Percentiles rank a stretch among this genome's conserved stretches.
phyloP scores from a whole-genome alignment of 2,888 invertebrate genomes.

The Agrilus mali region DNA sequence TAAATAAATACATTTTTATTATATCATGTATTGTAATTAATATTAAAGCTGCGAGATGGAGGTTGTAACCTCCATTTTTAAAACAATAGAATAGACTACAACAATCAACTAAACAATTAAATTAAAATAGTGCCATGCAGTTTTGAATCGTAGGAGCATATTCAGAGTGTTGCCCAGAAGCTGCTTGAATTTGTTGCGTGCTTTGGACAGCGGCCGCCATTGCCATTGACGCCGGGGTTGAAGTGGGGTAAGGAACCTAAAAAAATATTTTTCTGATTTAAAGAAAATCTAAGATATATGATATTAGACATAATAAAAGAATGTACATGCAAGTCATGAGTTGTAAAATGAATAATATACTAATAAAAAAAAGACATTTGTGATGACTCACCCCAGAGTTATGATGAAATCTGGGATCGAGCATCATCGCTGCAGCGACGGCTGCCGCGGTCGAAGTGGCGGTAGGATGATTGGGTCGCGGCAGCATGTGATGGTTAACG shows the following conservation, averaged over 20 bases:
- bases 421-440: slow-evolving; percentile 37
- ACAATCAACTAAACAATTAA: background rate
- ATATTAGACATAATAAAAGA: too few species aligned
- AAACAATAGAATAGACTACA: too few species aligned
- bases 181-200: slow-evolving; percentile 32
- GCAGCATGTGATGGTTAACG: slow-evolving; percentile 31
- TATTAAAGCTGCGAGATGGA: background rate
- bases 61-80: background rate
- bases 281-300: background rate
- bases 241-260: slow-evolving; percentile 32
- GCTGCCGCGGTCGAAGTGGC: slow-evolving; percentile 35
- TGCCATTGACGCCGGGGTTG: slow-evolving; percentile 34
- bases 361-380: slow-evolving; percentile 1
- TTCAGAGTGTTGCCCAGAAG: slow-evolving; percentile 28
- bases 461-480: slow-evolving; percentile 28
- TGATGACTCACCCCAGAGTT: slow-evolving; percentile 29
- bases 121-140: slow-evolving; percentile 34
- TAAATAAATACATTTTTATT: too few species aligned
- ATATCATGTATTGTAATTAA: background rate
- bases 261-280: slow-evolving; percentile 4
- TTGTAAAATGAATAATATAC: background rate
- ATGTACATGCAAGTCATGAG: too few species aligned
- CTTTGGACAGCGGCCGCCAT: slow-evolving; percentile 33
- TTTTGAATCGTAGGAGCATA: slow-evolving; percentile 33
- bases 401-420: slow-evolving; percentile 37